Conservation (phyloP, 2,888 invertebrate species). For the Cheilosia vulpina region DNA sequence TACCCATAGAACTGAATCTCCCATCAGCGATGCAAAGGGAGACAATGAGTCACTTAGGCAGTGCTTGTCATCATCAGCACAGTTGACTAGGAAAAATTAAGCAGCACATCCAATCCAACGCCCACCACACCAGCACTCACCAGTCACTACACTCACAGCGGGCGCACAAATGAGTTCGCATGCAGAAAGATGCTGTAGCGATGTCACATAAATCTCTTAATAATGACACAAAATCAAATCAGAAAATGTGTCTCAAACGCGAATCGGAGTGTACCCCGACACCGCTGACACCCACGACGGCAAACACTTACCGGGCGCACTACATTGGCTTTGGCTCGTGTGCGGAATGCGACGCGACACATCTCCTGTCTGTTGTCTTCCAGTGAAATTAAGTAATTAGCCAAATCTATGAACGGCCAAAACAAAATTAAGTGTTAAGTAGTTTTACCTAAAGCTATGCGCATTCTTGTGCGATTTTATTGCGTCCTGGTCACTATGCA, state of each 20-base stretch:
- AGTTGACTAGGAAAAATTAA: conserved; percentile 31
- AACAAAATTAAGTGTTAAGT: conserved; percentile 61
- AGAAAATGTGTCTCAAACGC: conserved; percentile 39
- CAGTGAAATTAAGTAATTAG: conserved; percentile 59
- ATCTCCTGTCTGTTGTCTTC: conserved; percentile 29
- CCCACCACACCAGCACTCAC: conserved; percentile 6
- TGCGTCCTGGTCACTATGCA: not conserved
- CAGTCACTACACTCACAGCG: not conserved
- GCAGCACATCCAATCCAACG: conserved; percentile 20
- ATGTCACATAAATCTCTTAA: conserved; percentile 66
- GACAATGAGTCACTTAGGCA: conserved; percentile 46
- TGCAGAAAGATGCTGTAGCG: conserved; percentile 41
- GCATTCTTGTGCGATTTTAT: conserved; percentile 27
- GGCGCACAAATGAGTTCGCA: conserved; percentile 40
- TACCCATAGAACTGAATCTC: not conserved
- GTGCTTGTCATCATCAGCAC: conserved; percentile 11
- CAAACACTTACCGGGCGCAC: conserved; percentile 13
- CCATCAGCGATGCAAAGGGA: conserved; percentile 18
- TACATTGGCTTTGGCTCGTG: conserved; percentile 21
- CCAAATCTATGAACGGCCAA: conserved; percentile 55
- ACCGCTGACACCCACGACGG: conserved; percentile 42
- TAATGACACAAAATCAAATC: conserved; percentile 61
- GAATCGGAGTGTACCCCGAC: conserved; percentile 20
- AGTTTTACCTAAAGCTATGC: conserved; percentile 50
- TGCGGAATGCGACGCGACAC: conserved; percentile 35